Base-by-base conservation (phyloP, 64 coral and sea anemone genomes). In the Stylophora pistillata region DNA sequence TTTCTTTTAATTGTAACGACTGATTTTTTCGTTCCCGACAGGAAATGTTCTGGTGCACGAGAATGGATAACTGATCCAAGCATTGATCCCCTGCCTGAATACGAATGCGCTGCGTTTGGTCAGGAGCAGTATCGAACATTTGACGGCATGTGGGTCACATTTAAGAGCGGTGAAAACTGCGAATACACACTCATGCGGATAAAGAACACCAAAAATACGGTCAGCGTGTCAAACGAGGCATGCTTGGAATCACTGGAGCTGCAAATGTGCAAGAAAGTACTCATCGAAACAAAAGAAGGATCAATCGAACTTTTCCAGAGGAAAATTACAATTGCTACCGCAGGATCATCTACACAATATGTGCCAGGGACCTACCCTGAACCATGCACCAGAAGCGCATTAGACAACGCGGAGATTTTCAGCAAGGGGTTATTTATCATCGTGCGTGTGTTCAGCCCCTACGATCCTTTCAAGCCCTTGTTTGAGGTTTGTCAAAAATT, bases 191-290 rank as follows among this genome's bases (percentile, higher is more conserved):
- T 84, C 10, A 84, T 70, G 80, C 5, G 3, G 23, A 70, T 84
- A 68, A 21, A 47, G 6, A 0, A 10, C 23, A 84, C 80, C 13
- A 15, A 11, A 33, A 17, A 84, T 41, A 53, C 66, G 25, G 18
- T 84, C 34, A 70, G 13, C 23, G 80, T 68, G 0, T 28, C 61
- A 30, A 84, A 84, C 21, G 34, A 28, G 41, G 10, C 47, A 1
- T 84, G 80, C 62, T 11, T 21, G 21, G 79, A 93, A 15, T 96
- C 96, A 2, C 82, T 95, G 31, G 96, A 95, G 21, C 71, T 95
- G 69, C 77, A 92, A 61, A 93, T 95, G 83, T 98, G 96, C n/a
- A 98, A 98, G 32, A 94, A 98, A 85, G 87, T 95, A 65, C 83
- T 59, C 57, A 58, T 89, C 6, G 52, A 72, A 13, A 98, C 73